These are phyloP conservation scores for Caenorhabditis brenneri DNA, from an alignment of 1,140 invertebrate species.

Conservation along the genomic window DNA sequence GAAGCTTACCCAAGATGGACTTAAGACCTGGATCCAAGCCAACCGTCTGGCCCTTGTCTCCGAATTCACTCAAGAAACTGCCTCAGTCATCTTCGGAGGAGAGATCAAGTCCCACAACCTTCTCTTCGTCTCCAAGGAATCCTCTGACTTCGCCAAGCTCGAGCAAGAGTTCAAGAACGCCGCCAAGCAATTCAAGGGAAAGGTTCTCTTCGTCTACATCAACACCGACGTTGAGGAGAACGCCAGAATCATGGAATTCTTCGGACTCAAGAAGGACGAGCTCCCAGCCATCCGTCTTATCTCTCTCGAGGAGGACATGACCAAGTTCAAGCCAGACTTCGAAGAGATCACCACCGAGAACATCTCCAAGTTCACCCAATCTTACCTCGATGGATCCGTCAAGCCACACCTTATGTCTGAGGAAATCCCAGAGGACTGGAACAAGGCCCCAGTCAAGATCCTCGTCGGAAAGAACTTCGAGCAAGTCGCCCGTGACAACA, in stretches of 20 bases:
- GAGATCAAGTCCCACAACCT: slow-evolving; percentile 94
- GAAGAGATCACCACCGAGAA: slow-evolving; percentile 80
- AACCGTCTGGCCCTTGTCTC: slow-evolving; percentile 90
- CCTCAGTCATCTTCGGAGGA: slow-evolving; percentile 95
- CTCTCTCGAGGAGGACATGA: slow-evolving; percentile 93
- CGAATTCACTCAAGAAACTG: slow-evolving; percentile 96
- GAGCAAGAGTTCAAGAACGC: slow-evolving; percentile 76
- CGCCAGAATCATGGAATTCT: slow-evolving; percentile 95
- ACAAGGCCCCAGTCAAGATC: slow-evolving; percentile 89
- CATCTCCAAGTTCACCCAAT: slow-evolving; percentile 83
- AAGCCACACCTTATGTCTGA: slow-evolving; percentile 89
- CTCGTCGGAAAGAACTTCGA: slow-evolving; percentile 95
- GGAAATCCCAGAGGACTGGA: slow-evolving; percentile 94
- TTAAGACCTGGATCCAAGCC: slow-evolving; percentile 84
- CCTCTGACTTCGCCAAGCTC: slow-evolving; percentile 79
- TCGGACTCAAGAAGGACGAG: slow-evolving; percentile 91
- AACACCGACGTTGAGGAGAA: slow-evolving; percentile 94
- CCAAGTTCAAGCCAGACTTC: slow-evolving; percentile 88
- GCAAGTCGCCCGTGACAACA: slow-evolving; percentile 81
- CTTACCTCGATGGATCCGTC: slow-evolving; percentile 87
- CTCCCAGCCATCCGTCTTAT: slow-evolving; percentile 91
- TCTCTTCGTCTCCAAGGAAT: slow-evolving; percentile 86
- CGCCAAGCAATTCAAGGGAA: slow-evolving; percentile 86
- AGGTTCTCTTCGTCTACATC: slow-evolving; percentile 91
- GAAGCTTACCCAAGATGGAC: slow-evolving; percentile 76